A percentile compares a stretch with the other conserved stretches of the same genome.
These are phyloP conservation scores for Nemotelus nigrinus DNA, from an alignment of 2,888 invertebrate genomes.

Conservation along the genomic window DNA sequence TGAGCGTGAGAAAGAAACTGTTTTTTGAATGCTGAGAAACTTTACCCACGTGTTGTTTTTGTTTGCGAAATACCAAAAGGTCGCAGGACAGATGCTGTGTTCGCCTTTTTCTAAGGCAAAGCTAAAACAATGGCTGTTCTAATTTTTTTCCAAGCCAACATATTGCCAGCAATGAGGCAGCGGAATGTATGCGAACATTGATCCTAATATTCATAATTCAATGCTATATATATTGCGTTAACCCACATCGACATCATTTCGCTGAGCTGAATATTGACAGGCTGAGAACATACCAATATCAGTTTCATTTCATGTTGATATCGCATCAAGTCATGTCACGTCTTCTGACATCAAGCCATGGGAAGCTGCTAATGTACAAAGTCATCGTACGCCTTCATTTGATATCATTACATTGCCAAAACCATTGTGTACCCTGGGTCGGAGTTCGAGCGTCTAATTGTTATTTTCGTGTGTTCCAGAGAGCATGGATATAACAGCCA, in stretches of 20 bases:
- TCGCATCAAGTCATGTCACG: slow-evolving; percentile 12
- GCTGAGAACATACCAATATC: neutral
- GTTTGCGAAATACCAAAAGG: slow-evolving; percentile 5
- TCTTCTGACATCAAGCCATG: neutral
- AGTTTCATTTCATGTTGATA: neutral
- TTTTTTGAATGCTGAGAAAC: neutral
- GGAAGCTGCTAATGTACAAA: slow-evolving; percentile 16
- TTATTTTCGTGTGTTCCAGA: slow-evolving; percentile 25
- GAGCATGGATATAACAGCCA: neutral
- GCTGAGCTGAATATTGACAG: neutral
- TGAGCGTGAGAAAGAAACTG: neutral
- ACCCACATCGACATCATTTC: neutral
- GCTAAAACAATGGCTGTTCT: slow-evolving; percentile 25
- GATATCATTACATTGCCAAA: slow-evolving; percentile 10
- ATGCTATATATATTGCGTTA: neutral
- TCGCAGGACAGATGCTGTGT: slow-evolving; percentile 24
- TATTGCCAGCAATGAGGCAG: slow-evolving; percentile 5
- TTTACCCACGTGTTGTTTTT: slow-evolving; percentile 5
- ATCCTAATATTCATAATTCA: neutral
- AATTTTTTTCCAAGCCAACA: slow-evolving; percentile 30
- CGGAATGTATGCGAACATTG: neutral
- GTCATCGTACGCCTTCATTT: slow-evolving; percentile 17
- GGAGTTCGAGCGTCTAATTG: slow-evolving; percentile 37
- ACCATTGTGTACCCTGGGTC: neutral
- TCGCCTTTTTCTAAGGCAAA: slow-evolving; percentile 8